Base-by-base conservation (phyloP, 2,113 vertebrate genomes). In the Peucedramus taeniatus region DNA sequence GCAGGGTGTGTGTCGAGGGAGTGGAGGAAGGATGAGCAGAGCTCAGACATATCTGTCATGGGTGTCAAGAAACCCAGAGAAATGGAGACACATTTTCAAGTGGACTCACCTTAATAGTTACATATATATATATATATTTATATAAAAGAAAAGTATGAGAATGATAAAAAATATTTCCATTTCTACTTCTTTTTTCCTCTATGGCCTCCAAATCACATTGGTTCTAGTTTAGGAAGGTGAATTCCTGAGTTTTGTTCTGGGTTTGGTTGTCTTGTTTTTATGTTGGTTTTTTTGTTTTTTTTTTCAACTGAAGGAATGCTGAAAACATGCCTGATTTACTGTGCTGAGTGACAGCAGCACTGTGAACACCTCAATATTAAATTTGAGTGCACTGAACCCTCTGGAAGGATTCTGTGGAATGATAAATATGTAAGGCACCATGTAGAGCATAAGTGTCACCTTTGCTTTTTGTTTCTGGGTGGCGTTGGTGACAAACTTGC, bases 191-290 rank as follows among this genome's bases (percentile, higher is more conserved):
- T 31, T 31, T 77, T 42, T 3, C 6, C 18, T 3, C 16, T 11
- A 3, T 1, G 1, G 9, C 10, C 28, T 50, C 35, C 19, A 59
- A 33, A 54, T 24, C 10, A 68, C 80, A n/a, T 28, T 0, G 0
- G 11, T 51, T 83, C 26, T 42, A 19, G 6, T 61, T 27, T 47
- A 56, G 30, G 8, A 33, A 44, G 3, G 8, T 57, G 30, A 50
- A 75, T 82, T 69, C 16, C 11, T 49, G 24, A 8, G 13, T 1
- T n/a, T 63, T 20, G 11, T 8, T 18, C 3, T 31, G 13, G 0
- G 24, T 37, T 60, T 60, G 57, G 35, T 18, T 63, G 15, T 27
- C 19, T 39, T 15, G 13, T 13, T 76, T 49, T 5, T 28, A n/a
- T n/a, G n/a, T n/a, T n/a, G n/a, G n/a, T 42, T 9, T 12, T 7